These are phyloP conservation scores for Tragelaphus scriptus DNA, from an alignment of 2,113 vertebrate genomes.

Conservation along the genomic window DNA sequence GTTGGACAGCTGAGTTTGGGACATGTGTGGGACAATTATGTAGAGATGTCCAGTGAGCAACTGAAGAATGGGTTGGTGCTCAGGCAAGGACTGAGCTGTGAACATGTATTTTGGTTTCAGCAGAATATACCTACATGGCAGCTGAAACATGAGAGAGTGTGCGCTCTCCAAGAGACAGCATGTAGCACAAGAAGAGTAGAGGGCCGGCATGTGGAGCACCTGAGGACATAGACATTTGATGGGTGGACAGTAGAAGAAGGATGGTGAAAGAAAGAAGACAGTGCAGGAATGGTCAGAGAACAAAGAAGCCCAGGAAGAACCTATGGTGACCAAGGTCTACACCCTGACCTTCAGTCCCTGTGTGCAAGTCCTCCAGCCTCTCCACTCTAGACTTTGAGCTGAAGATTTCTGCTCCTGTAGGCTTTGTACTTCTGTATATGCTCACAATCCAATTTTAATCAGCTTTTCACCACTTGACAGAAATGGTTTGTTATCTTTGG, in stretches of 20 bases:
- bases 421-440: not conserved
- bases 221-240: not conserved
- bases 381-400: not conserved
- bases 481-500: not conserved
- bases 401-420: not conserved
- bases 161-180: not conserved
- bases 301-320: not conserved
- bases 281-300: not conserved
- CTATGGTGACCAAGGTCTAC: no score
- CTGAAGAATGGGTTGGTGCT: not conserved
- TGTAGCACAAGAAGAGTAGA: not conserved
- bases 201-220: not conserved
- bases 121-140: not conserved
- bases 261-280: not conserved
- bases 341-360: not conserved
- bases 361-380: not conserved
- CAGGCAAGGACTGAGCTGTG: not conserved
- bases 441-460: not conserved
- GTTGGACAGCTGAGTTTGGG: not conserved
- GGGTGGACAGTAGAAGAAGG: not conserved
- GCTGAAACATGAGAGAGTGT: not conserved
- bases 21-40: not conserved
- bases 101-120: not conserved
- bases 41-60: not conserved
- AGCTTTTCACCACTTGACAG: not conserved